Percentiles rank a stretch among this genome's conserved stretches.
These are phyloP conservation scores for Tenthredo livida DNA, from an alignment of 2,888 invertebrate genomes.

Conservation along the genomic window DNA sequence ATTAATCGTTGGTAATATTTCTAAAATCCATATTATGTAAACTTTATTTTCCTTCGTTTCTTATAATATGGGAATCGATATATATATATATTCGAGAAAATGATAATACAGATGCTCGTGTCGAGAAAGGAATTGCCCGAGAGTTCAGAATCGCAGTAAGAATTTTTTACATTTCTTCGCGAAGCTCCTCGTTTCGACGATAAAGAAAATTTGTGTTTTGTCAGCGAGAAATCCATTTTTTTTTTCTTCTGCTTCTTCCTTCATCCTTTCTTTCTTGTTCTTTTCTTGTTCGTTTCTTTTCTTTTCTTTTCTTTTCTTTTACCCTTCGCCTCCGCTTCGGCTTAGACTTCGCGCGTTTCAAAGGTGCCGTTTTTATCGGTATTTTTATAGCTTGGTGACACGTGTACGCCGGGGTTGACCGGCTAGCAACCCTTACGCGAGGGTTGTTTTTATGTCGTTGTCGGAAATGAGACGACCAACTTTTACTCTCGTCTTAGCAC, in stretches of 20 bases:
- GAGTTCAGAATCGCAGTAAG: slow-evolving; percentile 5
- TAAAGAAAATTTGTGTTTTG: slow-evolving; percentile 46
- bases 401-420: slow-evolving; percentile 49
- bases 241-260: not conserved
- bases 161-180: slow-evolving; percentile 10
- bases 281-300: not conserved
- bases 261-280: not conserved
- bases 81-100: slow-evolving; percentile 27
- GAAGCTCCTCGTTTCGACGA: slow-evolving; percentile 22
- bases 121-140: not conserved
- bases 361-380: slow-evolving; percentile 48
- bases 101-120: not conserved
- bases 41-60: not conserved
- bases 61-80: not conserved
- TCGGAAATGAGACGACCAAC: slow-evolving; percentile 47
- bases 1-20: no score
- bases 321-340: slow-evolving; percentile 1
- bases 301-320: not conserved
- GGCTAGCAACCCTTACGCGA: slow-evolving; percentile 46
- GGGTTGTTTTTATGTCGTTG: slow-evolving; percentile 50
- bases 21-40: not conserved
- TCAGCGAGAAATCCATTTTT: slow-evolving; percentile 45
- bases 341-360: slow-evolving; percentile 24
- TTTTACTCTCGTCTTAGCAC: slow-evolving; percentile 50
- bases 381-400: slow-evolving; percentile 50